Evolutionary conservation across 1,140 invertebrate species (phyloP).

Genomic region (Oedothorax gibbosus): DNA sequence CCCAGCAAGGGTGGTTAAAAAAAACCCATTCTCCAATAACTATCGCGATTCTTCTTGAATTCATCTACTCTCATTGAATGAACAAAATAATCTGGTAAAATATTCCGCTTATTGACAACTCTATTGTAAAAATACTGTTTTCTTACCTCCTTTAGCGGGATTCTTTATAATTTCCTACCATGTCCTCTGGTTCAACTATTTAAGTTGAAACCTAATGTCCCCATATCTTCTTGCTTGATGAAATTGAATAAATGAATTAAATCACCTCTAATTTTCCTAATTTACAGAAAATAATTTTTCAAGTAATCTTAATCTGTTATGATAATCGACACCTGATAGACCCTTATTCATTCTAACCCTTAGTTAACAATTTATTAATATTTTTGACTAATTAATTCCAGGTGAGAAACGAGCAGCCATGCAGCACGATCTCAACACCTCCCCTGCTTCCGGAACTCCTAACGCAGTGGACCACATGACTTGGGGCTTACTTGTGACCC

Average conservation of each 20-base stretch:
- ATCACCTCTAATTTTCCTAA: not conserved
- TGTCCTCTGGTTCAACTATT: too few relatives aligned
- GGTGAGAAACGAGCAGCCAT: conserved; percentile 60
- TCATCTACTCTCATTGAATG: too few relatives aligned
- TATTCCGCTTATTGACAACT: too few relatives aligned
- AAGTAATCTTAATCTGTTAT: not conserved
- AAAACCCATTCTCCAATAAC: too few relatives aligned
- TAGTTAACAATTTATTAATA: not conserved
- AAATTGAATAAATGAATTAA: not conserved
- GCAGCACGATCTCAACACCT: conserved; percentile 60
- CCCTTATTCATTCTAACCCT: not conserved
- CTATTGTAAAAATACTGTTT: too few relatives aligned
- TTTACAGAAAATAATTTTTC: not conserved
- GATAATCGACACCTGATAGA: too few relatives aligned
- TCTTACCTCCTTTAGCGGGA: too few relatives aligned
- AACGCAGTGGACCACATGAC: not conserved
- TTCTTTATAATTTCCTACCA: too few relatives aligned
- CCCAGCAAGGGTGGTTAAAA: too few relatives aligned
- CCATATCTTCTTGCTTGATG: not conserved
- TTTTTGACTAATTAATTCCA: not conserved
- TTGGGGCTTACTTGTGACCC: conserved; percentile 10
- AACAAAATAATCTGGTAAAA: too few relatives aligned
- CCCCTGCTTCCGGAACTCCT: conserved; percentile 18
- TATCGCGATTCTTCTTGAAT: too few relatives aligned
- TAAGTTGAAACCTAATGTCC: too few relatives aligned